These are phyloP conservation scores for Drosophila atripex DNA, from an alignment of 2,888 invertebrate species.

Conservation along the genomic window DNA sequence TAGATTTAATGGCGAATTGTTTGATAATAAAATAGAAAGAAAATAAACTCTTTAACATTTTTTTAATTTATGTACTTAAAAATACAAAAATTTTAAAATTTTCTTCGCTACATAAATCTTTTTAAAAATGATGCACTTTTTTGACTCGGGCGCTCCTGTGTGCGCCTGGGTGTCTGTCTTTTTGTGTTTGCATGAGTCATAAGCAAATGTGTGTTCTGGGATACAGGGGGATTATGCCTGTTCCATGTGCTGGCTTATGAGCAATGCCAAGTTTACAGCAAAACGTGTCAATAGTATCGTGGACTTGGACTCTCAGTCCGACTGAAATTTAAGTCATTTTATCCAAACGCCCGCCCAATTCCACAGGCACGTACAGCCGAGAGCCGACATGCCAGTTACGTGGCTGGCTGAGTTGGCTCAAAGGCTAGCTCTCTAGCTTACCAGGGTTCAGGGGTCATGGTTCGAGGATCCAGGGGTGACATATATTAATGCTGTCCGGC, in stretches of 20 bases:
- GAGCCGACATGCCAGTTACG: slow-evolving; percentile 72
- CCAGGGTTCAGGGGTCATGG: slow-evolving; percentile 4
- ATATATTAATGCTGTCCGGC: slow-evolving; percentile 71
- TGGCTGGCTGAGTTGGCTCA: slow-evolving; percentile 33
- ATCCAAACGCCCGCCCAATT: slow-evolving; percentile 44
- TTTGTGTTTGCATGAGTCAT: slow-evolving; percentile 54
- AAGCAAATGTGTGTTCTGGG: slow-evolving; percentile 74
- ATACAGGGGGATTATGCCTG: slow-evolving; percentile 73
- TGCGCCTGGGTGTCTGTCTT: slow-evolving; percentile 24
- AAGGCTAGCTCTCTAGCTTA: slow-evolving; percentile 4
- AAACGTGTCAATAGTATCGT: slow-evolving; percentile 71
- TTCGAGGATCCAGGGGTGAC: slow-evolving; percentile 44
- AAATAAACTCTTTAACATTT: too few species aligned
- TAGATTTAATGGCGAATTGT: too few species aligned
- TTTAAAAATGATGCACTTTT: neutral
- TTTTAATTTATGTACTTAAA: neutral
- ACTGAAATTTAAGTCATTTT: slow-evolving; percentile 69
- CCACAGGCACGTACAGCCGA: slow-evolving; percentile 62
- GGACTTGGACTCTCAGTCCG: slow-evolving; percentile 43
- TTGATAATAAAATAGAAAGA: too few species aligned
- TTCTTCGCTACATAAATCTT: neutral
- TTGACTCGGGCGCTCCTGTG: neutral
- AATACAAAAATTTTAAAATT: neutral
- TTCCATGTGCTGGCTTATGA: slow-evolving; percentile 69
- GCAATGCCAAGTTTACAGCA: slow-evolving; percentile 68